Percentiles rank a stretch among this genome's conserved stretches.
phyloP scores from a whole-genome alignment of 2,113 vertebrate species.

The Rhipidura dahli region DNA sequence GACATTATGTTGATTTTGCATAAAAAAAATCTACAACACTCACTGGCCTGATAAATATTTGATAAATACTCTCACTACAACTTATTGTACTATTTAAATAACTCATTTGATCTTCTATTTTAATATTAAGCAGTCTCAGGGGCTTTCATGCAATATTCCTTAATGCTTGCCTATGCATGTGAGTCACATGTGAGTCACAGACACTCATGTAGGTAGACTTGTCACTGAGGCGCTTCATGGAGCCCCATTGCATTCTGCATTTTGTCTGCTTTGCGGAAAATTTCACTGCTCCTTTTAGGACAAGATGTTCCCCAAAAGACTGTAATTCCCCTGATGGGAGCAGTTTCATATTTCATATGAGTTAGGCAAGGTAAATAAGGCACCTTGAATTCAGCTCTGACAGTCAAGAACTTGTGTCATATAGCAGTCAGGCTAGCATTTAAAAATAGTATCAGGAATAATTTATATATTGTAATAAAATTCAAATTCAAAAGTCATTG shows the following conservation, averaged over 20 bases:
- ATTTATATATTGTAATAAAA: background rate
- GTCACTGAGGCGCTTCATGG: background rate
- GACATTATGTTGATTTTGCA: background rate
- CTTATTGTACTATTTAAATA: background rate
- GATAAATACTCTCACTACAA: background rate
- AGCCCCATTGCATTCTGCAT: background rate
- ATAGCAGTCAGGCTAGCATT: background rate
- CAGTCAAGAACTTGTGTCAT: background rate
- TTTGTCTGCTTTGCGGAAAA: background rate
- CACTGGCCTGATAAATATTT: background rate
- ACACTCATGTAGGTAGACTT: background rate
- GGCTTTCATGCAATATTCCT: background rate
- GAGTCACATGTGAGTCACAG: background rate
- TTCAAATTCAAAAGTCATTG: background rate
- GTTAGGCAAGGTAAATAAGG: background rate
- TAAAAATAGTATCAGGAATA: background rate
- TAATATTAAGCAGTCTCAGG: background rate
- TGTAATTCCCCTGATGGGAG: background rate
- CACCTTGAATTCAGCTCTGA: background rate
- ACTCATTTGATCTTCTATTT: background rate
- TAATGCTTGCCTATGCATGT: background rate
- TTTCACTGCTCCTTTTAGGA: background rate
- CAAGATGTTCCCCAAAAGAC: background rate
- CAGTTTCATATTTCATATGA: background rate
- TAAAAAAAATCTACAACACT: background rate